phyloP scores from a whole-genome alignment of 2,888 invertebrate species.

The Melinaea menophilus region DNA sequence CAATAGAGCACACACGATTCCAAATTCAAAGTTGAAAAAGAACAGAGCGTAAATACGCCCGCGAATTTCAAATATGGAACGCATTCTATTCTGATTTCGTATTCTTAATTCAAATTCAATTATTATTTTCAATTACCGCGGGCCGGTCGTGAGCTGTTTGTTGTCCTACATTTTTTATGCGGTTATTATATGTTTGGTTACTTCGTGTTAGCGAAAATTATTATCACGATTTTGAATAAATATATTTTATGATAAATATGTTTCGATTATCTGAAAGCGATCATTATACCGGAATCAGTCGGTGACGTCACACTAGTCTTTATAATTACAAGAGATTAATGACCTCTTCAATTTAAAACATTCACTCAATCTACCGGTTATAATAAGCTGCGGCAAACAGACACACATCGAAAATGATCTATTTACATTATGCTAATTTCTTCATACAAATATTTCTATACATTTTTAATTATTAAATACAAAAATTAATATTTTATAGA shows the following conservation, averaged over 20 bases:
- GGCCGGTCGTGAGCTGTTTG: constrained; percentile 48
- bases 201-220: constrained; percentile 12
- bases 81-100: constrained; percentile 67
- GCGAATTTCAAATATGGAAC: constrained; percentile 69
- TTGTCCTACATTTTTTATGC: constrained; percentile 59
- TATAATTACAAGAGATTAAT: constrained; percentile 53
- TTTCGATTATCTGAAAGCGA: too few species aligned
- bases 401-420: constrained; percentile 20
- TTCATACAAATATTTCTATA: neutral
- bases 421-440: constrained; percentile 13
- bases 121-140: constrained; percentile 72
- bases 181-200: constrained; percentile 23
- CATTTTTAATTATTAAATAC: too few species aligned
- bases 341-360: constrained; percentile 59
- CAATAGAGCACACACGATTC: constrained; percentile 74
- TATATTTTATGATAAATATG: too few species aligned
- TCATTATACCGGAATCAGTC: too few species aligned
- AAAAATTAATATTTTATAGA: too few species aligned
- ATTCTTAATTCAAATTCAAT: constrained; percentile 71
- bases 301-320: constrained; percentile 7
- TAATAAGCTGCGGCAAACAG: constrained; percentile 13
- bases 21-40: constrained; percentile 69
- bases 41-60: constrained; percentile 52
- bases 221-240: neutral
- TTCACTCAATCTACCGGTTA: constrained; percentile 51